phyloP scores from a whole-genome alignment of 2,888 invertebrate species.

The Flexamia atlantica region DNA sequence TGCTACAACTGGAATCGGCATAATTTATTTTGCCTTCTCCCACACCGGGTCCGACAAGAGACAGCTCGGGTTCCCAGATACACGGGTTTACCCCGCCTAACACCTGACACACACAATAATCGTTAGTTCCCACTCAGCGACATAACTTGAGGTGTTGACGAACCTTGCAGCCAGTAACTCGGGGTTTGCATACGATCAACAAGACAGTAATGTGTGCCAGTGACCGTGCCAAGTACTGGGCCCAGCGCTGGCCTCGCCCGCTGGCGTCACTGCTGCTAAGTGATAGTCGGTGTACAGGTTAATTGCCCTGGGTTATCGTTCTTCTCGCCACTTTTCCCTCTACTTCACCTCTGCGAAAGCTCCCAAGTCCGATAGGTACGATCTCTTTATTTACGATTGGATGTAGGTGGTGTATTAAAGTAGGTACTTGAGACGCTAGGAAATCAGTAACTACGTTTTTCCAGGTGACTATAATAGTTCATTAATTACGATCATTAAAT shows the following conservation, averaged over 20 bases:
- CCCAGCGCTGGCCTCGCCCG: background rate
- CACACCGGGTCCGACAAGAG: background rate
- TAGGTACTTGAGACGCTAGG: no score
- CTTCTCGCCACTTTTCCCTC: background rate
- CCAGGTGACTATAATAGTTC: no score
- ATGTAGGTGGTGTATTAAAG: background rate
- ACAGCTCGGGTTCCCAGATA: background rate
- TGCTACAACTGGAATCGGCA: no score
- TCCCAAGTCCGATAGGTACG: background rate
- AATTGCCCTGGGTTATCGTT: background rate
- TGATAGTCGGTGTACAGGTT: conserved; percentile 12
- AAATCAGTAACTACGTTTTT: no score
- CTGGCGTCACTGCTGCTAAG: background rate
- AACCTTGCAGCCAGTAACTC: conserved; percentile 2
- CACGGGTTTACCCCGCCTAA: background rate
- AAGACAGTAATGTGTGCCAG: conserved; percentile 4
- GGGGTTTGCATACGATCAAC: background rate
- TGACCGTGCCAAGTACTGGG: background rate
- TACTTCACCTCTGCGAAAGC: background rate
- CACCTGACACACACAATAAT: background rate
- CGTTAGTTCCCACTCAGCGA: background rate
- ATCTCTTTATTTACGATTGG: background rate
- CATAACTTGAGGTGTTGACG: conserved; percentile 28
- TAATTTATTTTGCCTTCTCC: no score
- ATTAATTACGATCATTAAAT: no score